Evolutionary conservation across 2,797 vertebrate species (phyloP), one percentile per base, ranked within the genome.

Genomic region (Enteromius anoplus): DNA sequence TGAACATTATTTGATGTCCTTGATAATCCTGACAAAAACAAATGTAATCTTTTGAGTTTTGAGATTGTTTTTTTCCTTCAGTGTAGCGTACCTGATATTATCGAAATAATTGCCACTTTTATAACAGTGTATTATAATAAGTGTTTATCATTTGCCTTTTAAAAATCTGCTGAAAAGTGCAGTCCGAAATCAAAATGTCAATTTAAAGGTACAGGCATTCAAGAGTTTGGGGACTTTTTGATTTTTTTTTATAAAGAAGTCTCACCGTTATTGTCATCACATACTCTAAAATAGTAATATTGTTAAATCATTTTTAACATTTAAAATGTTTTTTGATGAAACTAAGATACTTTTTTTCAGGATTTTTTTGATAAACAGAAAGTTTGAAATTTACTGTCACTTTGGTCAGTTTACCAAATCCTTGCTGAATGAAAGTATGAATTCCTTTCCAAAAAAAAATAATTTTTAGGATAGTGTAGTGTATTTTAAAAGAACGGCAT

Each of bases 1-100:
- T 68, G 12, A 34, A 68, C 65, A 21, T 68, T 37, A 3, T 40
- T 40, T 40, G 51, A 75, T 51, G 40, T 47, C 10, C 3, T 73
- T 17, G 19, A 53, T 53, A 75, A 75, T 75, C 21, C 11, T 73
- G 49, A 73, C 29, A 37, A 55, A 75, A 37, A 37, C 49, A 23
- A 55, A 37, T 15, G 32, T 55, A 37, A 75, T 75, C 29, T 21
- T 55, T 19, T 21, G 23, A 21, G 42, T 17, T 72, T 71, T 49
- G 9, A 19, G 1, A 14, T 1, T 14, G n/a, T 47, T 49, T 51
- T 32, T 12, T 34, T 53, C 29, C 40, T 55, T 10, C 4, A 15
- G 32, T 60, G 21, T 58, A 71, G 6, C 14, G 42, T 26, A 75
- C 14, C 1, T 26, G 53, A 26, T 75, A 58, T 42, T 60, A 26